Evolutionary conservation across 1,140 invertebrate genomes (phyloP).

Genomic region (Drosophila subpulchrella): DNA sequence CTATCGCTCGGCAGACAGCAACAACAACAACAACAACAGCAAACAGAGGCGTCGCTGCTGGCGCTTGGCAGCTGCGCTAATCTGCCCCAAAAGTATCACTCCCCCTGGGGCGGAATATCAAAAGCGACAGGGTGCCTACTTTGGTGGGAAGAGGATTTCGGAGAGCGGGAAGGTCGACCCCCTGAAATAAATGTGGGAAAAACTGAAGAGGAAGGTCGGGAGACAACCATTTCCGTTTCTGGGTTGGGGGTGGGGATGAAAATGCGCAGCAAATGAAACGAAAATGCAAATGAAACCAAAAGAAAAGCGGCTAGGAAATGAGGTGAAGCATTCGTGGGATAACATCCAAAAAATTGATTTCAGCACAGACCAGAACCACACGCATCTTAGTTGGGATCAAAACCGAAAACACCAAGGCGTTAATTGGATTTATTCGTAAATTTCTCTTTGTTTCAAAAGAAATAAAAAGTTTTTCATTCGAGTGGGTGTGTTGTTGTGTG

Average conservation of each 20-base stretch:
- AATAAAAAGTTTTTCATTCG: slow-evolving; percentile 40
- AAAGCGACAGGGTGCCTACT: slow-evolving; percentile 25
- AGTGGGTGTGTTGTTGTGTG: neutral
- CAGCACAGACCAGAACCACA: neutral
- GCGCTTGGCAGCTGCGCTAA: slow-evolving; percentile 63
- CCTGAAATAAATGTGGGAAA: slow-evolving; percentile 7
- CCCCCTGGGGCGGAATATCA: slow-evolving; percentile 25
- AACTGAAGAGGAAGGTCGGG: slow-evolving; percentile 10
- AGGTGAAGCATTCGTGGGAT: slow-evolving; percentile 7
- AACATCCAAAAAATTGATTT: slow-evolving; percentile 23
- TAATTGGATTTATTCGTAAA: slow-evolving; percentile 63
- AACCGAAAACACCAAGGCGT: slow-evolving; percentile 17
- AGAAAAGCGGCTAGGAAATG: slow-evolving; percentile 30
- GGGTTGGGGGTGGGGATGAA: slow-evolving; percentile 5
- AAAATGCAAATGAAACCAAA: slow-evolving; percentile 56
- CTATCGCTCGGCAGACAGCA: slow-evolving; percentile 21
- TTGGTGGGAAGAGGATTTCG: neutral
- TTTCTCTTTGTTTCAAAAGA: slow-evolving; percentile 37
- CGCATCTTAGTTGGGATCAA: slow-evolving; percentile 15
- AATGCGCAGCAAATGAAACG: slow-evolving; percentile 52
- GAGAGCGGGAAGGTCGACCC: slow-evolving; percentile 2
- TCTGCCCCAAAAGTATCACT: slow-evolving; percentile 54
- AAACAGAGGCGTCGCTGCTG: slow-evolving; percentile 18
- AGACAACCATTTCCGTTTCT: slow-evolving; percentile 47
- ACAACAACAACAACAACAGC: slow-evolving; percentile 14